Percentiles rank a stretch among this genome's conserved stretches.
Evolutionary conservation across 2,888 invertebrate species (phyloP).

Genomic region (Meta bourneti): DNA sequence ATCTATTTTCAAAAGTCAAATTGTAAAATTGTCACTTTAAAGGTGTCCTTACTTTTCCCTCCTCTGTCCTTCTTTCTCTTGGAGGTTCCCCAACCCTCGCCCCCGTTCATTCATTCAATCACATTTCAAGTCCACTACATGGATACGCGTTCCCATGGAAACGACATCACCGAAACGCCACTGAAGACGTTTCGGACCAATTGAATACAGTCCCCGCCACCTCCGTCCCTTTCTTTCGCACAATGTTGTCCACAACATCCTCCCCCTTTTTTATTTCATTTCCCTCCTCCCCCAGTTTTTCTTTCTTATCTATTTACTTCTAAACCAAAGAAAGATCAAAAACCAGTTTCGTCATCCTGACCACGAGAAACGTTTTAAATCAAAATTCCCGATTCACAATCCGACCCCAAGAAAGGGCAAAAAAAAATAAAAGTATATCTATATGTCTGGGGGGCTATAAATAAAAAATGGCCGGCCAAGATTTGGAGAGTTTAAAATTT

Average conservation of each 20-base stretch:
- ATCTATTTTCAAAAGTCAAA: slow-evolving; percentile 71
- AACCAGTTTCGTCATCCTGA: slow-evolving; percentile 19
- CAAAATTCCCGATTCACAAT: slow-evolving; percentile 67
- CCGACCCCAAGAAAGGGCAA: slow-evolving; percentile 6
- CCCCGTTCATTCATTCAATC: slow-evolving; percentile 65
- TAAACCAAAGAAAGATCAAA: slow-evolving; percentile 58
- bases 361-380: slow-evolving; percentile 66
- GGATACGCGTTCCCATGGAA: slow-evolving; percentile 61
- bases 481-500: slow-evolving; percentile 75
- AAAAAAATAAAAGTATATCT: slow-evolving; percentile 15
- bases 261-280: not conserved
- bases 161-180: slow-evolving; percentile 41
- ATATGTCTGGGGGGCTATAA: slow-evolving; percentile 61
- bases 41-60: slow-evolving; percentile 40
- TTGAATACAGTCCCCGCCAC: slow-evolving; percentile 57
- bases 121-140: slow-evolving; percentile 71
- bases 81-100: not conserved
- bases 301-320: slow-evolving; percentile 54
- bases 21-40: slow-evolving; percentile 75
- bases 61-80: not conserved
- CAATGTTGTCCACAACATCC: slow-evolving; percentile 15
- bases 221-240: slow-evolving; percentile 16
- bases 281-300: not conserved
- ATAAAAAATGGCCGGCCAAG: slow-evolving; percentile 75
- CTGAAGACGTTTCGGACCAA: slow-evolving; percentile 65